Conservation (phyloP, 2,797 vertebrate species). For the Artibeus lituratus region DNA sequence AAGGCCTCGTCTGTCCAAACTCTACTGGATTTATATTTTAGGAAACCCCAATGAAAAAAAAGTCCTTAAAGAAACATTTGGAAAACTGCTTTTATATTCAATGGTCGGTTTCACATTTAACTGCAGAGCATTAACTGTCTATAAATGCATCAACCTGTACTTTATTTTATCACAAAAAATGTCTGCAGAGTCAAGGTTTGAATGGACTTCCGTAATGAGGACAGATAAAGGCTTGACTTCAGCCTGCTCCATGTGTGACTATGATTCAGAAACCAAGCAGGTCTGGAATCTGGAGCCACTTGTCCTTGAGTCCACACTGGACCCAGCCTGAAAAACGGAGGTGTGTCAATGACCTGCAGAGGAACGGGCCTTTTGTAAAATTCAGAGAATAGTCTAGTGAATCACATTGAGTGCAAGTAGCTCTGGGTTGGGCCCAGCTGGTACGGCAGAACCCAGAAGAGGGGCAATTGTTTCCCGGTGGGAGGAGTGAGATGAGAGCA, state of each 20-base stretch:
- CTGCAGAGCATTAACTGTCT: not conserved
- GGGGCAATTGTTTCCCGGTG: not conserved
- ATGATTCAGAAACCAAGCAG: not conserved
- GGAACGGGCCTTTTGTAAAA: not conserved
- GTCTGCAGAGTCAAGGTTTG: not conserved
- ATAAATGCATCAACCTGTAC: not conserved
- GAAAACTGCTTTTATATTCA: constrained; percentile 13
- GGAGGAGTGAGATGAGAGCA: not conserved
- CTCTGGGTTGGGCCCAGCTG: not conserved
- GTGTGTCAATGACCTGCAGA: not conserved
- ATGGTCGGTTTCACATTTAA: not conserved
- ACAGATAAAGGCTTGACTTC: not conserved
- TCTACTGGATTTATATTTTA: not conserved
- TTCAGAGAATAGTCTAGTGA: not conserved
- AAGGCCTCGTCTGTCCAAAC: not conserved
- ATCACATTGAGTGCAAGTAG: not conserved
- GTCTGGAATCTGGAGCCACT: not conserved
- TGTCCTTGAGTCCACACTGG: not conserved
- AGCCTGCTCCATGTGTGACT: not conserved
- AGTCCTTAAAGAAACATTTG: not conserved
- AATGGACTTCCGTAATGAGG: not conserved
- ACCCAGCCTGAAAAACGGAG: not conserved
- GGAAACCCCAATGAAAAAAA: not conserved
- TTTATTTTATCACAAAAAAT: not conserved
- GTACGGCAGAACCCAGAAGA: not conserved